Evolutionary conservation across 2,888 invertebrate species (phyloP).

Genomic region (Sinhomidia bicolor): DNA sequence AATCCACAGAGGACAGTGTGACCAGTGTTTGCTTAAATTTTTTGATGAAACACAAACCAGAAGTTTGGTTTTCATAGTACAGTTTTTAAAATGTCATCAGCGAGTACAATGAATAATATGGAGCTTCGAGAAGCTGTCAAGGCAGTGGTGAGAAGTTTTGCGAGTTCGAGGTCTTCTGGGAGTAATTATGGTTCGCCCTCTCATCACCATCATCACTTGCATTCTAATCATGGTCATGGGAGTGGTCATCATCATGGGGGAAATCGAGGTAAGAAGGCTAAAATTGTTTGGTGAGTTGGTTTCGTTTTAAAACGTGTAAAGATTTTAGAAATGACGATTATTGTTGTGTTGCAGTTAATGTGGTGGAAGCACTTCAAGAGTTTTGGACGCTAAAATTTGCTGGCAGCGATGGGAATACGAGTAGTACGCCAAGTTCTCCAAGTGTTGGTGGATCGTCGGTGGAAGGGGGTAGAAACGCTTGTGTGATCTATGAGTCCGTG

Average conservation of each 20-base stretch:
- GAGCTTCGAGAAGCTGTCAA: slow-evolving; percentile 87
- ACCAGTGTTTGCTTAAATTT: no score
- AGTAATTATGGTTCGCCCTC: slow-evolving; percentile 62
- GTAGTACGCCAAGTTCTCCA: slow-evolving; percentile 16
- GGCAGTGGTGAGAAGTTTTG: slow-evolving; percentile 88
- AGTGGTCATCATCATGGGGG: slow-evolving; percentile 63
- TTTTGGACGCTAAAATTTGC: slow-evolving; percentile 99
- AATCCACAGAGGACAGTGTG: no score
- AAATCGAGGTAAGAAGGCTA: slow-evolving; percentile 25
- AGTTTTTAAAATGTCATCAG: not conserved
- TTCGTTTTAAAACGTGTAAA: no score
- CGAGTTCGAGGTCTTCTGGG: slow-evolving; percentile 83
- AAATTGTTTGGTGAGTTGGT: no score
- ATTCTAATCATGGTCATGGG: slow-evolving; percentile 49
- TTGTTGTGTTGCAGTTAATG: slow-evolving; percentile 87
- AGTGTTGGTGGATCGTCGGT: not conserved
- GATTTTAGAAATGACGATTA: not conserved
- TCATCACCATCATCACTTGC: slow-evolving; percentile 58
- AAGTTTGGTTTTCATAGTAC: not conserved
- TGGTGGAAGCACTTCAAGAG: slow-evolving; percentile 97
- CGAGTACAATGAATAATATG: slow-evolving; percentile 57
- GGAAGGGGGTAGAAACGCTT: slow-evolving; percentile 83
- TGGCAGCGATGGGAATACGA: slow-evolving; percentile 19
- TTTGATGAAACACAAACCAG: not conserved
- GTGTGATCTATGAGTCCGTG: slow-evolving; percentile 96